Conservation (phyloP, 2,888 invertebrate genomes). For the Escarpia spicata region DNA sequence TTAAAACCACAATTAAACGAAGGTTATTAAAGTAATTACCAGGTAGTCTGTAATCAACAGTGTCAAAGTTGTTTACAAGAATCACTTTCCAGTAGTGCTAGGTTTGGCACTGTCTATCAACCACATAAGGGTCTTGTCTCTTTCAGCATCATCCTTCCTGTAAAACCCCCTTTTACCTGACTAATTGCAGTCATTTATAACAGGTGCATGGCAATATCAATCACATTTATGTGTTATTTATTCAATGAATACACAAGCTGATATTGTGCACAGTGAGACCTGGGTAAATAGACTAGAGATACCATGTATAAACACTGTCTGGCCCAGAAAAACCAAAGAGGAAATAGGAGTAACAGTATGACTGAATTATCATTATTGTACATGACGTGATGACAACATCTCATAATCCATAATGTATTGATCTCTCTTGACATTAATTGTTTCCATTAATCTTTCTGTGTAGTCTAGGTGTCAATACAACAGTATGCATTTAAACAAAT, state of each 20-base stretch:
- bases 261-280: neutral
- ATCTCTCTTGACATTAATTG: no score
- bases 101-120: neutral
- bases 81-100: no score
- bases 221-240: conserved; percentile 13
- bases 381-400: no score
- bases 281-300: neutral
- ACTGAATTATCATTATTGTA: no score
- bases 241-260: neutral
- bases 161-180: neutral
- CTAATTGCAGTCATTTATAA: neutral
- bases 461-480: no score
- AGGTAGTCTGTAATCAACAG: no score
- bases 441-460: no score
- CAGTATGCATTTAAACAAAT: no score
- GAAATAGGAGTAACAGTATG: neutral
- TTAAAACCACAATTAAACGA: no score
- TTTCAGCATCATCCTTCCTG: neutral
- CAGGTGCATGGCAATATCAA: neutral
- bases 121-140: neutral
- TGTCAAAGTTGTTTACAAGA: no score
- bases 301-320: neutral
- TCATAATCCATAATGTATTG: no score
- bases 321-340: neutral
- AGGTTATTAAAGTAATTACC: no score